Conservation (phyloP, 2,113 vertebrate species). For the Actenoides lindsayi region DNA sequence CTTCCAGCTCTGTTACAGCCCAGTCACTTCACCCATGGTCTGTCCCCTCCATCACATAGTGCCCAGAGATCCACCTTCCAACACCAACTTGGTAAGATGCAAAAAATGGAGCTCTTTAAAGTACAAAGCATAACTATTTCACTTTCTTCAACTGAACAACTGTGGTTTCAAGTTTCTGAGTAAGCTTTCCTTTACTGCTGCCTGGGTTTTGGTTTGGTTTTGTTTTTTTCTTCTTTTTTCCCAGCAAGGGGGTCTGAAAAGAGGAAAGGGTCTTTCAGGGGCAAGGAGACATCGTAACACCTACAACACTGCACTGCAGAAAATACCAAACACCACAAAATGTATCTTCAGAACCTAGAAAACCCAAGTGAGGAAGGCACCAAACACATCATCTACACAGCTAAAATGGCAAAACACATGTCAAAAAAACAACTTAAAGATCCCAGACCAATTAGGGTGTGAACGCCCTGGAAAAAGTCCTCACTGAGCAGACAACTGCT, state of each 20-base stretch:
- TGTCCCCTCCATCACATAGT: neutral
- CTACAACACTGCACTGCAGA: neutral
- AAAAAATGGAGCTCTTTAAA: neutral
- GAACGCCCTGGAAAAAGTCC: neutral
- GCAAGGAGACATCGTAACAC: neutral
- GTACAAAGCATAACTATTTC: neutral
- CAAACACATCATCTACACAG: neutral
- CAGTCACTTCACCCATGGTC: neutral
- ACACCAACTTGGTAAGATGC: neutral
- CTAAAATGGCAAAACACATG: neutral
- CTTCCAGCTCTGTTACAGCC: neutral
- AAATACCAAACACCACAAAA: neutral
- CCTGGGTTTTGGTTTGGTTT: neutral
- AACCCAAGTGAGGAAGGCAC: neutral
- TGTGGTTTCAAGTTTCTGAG: neutral
- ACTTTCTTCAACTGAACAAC: neutral
- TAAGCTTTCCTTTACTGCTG: neutral
- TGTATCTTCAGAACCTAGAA: no score
- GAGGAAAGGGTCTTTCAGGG: neutral
- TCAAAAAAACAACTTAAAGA: neutral
- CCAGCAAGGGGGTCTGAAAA: neutral
- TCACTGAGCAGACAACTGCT: neutral
- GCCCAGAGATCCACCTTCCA: neutral
- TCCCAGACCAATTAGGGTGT: neutral
- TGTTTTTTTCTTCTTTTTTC: neutral